Conservation (phyloP, 2,113 vertebrate genomes). For the Fukomys damarensis region DNA sequence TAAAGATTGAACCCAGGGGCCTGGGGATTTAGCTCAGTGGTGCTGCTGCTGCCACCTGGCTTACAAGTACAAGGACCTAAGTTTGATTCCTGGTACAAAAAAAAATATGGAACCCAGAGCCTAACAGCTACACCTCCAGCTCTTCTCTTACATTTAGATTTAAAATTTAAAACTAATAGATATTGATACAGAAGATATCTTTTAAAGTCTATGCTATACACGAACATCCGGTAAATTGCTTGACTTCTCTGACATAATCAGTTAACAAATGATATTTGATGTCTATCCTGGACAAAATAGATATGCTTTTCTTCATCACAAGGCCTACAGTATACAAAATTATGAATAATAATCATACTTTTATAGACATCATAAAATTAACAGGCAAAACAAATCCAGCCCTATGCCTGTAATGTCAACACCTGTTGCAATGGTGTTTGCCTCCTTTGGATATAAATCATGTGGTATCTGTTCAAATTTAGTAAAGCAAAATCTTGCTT, state of each 20-base stretch:
- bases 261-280: neutral
- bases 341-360: neutral
- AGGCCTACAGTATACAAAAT: neutral
- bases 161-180: neutral
- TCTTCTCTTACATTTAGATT: neutral
- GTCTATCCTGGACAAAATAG: neutral
- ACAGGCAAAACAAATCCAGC: neutral
- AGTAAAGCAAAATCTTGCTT: neutral
- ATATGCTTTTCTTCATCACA: neutral
- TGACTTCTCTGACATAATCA: neutral
- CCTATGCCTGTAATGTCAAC: no score
- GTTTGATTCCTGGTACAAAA: no score
- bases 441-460: neutral
- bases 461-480: neutral
- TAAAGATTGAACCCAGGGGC: neutral
- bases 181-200: neutral
- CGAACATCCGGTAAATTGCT: neutral
- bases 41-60: no score
- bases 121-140: neutral
- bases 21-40: no score
- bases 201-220: neutral
- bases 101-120: no score
- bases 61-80: no score
- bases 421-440: neutral
- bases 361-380: neutral